phyloP scores from a whole-genome alignment of 2,113 vertebrate species.

The Micromys minutus region DNA sequence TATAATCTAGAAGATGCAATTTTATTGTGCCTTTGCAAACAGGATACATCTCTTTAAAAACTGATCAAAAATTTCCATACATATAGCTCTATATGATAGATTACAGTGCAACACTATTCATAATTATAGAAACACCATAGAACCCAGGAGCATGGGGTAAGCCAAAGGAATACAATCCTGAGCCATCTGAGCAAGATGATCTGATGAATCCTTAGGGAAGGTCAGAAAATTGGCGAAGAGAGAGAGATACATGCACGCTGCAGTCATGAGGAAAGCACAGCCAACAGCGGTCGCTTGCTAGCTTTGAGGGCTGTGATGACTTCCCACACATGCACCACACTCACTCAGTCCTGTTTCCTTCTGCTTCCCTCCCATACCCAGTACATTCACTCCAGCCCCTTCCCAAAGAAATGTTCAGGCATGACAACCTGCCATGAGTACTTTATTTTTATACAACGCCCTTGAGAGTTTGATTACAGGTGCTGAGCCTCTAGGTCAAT shows the following conservation, averaged over 20 bases:
- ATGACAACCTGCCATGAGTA: too few relatives aligned
- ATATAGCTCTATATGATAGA: slow-evolving; percentile 78
- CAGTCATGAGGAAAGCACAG: slow-evolving; percentile 52
- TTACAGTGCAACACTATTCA: slow-evolving; percentile 71
- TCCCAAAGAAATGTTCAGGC: slow-evolving; percentile 70
- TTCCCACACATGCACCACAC: slow-evolving; percentile 40
- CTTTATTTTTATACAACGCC: neutral
- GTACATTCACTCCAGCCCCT: slow-evolving; percentile 55
- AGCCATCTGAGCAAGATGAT: slow-evolving; percentile 69
- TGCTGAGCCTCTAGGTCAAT: neutral
- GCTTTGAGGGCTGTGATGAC: neutral
- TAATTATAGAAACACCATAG: slow-evolving; percentile 75
- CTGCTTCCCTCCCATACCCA: slow-evolving; percentile 40
- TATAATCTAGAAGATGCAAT: slow-evolving; percentile 67
- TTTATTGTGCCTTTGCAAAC: slow-evolving; percentile 75
- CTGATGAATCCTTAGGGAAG: slow-evolving; percentile 62
- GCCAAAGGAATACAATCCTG: slow-evolving; percentile 71
- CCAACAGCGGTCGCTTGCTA: neutral
- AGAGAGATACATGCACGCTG: slow-evolving; percentile 64
- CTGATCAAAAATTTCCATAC: slow-evolving; percentile 80
- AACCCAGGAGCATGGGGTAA: slow-evolving; percentile 73
- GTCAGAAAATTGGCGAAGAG: slow-evolving; percentile 52
- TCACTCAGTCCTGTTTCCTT: slow-evolving; percentile 48
- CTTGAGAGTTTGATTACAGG: neutral
- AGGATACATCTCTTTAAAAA: slow-evolving; percentile 74